Conservation (phyloP, 2,888 invertebrate species). For the Bellardia pandia region DNA sequence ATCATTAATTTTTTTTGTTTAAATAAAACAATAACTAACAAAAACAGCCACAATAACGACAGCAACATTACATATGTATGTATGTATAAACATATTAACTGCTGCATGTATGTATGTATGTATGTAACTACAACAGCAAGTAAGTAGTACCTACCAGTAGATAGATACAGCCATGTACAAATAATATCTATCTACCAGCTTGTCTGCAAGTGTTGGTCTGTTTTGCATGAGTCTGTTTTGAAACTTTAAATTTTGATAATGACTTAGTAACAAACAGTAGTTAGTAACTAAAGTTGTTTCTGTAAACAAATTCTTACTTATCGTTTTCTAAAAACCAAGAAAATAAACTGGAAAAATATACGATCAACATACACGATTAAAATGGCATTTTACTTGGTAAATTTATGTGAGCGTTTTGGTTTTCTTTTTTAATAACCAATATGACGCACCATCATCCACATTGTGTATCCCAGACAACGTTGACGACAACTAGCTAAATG, state of each 20-base stretch:
- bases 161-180: background rate
- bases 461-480: constrained; percentile 37
- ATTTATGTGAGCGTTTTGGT: constrained; percentile 2
- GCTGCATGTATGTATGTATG: no score
- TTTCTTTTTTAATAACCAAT: background rate
- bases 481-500: constrained; percentile 58
- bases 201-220: background rate
- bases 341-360: background rate
- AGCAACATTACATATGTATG: constrained; percentile 45
- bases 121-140: background rate
- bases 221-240: constrained; percentile 42
- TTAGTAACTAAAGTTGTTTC: constrained; percentile 6
- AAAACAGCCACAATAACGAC: constrained; percentile 23
- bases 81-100: no score
- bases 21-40: constrained; percentile 6
- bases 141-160: background rate
- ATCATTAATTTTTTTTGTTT: constrained; percentile 19
- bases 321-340: background rate
- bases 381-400: constrained; percentile 8
- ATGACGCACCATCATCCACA: constrained; percentile 58
- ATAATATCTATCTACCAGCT: background rate
- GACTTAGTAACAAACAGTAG: constrained; percentile 40
- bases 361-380: background rate
- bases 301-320: background rate
- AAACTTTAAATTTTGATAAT: constrained; percentile 19